phyloP scores from a whole-genome alignment of 92 coral and sea anemone genomes.

The Phenganax stokvisi region DNA sequence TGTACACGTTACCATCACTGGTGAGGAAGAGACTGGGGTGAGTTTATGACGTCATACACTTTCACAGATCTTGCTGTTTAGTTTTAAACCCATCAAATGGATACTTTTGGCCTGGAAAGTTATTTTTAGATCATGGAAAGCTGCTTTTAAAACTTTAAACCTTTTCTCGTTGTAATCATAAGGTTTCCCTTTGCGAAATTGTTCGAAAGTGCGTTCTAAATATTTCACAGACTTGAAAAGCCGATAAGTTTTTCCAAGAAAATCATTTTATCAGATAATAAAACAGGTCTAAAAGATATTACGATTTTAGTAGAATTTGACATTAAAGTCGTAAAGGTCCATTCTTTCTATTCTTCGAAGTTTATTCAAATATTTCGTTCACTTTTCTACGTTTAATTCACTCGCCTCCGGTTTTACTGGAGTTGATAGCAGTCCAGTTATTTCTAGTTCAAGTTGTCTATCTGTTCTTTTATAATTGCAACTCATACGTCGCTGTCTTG shows the following conservation, averaged over 20 bases:
- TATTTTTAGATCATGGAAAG: no score
- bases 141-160: no score
- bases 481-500: background rate
- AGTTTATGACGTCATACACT: constrained; percentile 8
- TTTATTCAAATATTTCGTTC: background rate
- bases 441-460: background rate
- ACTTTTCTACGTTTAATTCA: no score
- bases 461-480: background rate
- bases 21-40: constrained; percentile 81
- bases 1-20: constrained; percentile 78
- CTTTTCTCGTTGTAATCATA: no score
- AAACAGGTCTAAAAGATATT: no score
- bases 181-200: no score
- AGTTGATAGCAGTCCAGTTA: background rate
- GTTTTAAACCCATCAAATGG: background rate
- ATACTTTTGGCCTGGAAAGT: no score
- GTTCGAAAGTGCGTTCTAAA: no score
- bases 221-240: no score
- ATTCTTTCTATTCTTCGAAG: background rate
- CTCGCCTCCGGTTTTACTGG: background rate
- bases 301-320: no score
- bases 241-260: no score
- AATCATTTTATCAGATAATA: no score
- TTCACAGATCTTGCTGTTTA: background rate
- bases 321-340: background rate